Base-by-base conservation (phyloP, 2,113 vertebrate species). In the Rynchops niger region DNA sequence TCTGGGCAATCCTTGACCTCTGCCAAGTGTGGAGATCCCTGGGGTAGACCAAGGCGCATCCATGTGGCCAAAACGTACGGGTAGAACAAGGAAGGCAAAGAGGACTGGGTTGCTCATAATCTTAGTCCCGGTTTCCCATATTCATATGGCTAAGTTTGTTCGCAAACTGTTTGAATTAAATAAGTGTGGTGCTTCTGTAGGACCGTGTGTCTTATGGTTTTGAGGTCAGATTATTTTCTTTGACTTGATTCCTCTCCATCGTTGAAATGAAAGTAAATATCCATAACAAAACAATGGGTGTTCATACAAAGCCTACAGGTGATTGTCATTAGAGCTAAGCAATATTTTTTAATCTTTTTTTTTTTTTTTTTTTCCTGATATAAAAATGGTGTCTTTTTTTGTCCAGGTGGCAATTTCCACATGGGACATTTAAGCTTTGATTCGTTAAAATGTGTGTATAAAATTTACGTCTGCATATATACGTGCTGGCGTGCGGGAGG, bases 51-150 rank as follows among this genome's bases (percentile, higher is more conserved):
- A 50, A 36, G 40, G 69, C 4, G 1, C 9, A 6, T 69, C 42
- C 2, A 0, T 10, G 66, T 5, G 3, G 47, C n/a, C 1, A 3
- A 38, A 93, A 22, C 11, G 0, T 4, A 5, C 3, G 19, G 34
- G 12, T 30, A 8, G 42, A 34, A 90, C 62, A 27, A 42, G 72
- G 29, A 77, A 22, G 10, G 38, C 63, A n/a, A 11, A 66, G 32
- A 74, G 61, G 32, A 40, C 11, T 16, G 65, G 19, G 15, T 16
- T 85, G 29, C 22, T 89, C 11, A 0, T 42, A 22, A 11, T 76
- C 20, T 84, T 45, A 9, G 23, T 62, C 12, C 12, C 40, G 11
- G 11, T 65, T 58, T 65, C 22, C 45, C 32, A 58, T 32, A 18
- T 12, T 73, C 30, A 50, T 6, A 7, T 21, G 17, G 25, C 13